A percentile compares a stretch with the other conserved stretches of the same genome.
These are phyloP conservation scores for Caenorhabditis wallacei DNA, from an alignment of 2,888 invertebrate genomes.

Conservation along the genomic window DNA sequence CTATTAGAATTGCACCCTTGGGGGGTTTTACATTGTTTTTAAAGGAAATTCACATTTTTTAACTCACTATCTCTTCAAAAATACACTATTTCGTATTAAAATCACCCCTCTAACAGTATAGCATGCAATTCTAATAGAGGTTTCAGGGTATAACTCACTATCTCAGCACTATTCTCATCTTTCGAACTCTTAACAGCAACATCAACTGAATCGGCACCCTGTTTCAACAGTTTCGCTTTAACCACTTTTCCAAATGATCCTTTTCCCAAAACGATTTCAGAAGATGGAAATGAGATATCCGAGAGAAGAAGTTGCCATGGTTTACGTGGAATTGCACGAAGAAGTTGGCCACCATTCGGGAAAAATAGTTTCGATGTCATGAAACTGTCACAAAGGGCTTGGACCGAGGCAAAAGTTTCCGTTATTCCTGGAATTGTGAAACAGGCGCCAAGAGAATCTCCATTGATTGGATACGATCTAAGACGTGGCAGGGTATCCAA, in stretches of 20 bases:
- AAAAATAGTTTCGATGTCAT: background rate
- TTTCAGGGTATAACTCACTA: too few species aligned
- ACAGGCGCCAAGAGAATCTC: background rate
- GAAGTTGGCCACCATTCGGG: conserved; percentile 16
- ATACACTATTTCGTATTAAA: too few species aligned
- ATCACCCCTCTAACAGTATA: too few species aligned
- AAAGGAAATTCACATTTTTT: too few species aligned
- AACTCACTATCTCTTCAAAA: too few species aligned
- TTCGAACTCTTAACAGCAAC: conserved; percentile 39
- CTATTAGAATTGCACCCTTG: background rate
- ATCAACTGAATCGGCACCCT: conserved; percentile 1
- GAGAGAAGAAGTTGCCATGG: conserved; percentile 37
- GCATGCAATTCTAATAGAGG: too few species aligned
- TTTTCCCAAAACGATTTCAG: conserved; percentile 28
- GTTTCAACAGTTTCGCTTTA: conserved; percentile 26
- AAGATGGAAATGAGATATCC: conserved; percentile 11
- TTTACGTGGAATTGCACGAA: conserved; percentile 3
- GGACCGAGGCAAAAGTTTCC: conserved; percentile 19
- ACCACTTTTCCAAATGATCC: conserved; percentile 54
- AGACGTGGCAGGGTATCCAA: conserved; percentile 23
- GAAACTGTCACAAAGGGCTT: conserved; percentile 16
- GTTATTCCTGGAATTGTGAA: conserved; percentile 10
- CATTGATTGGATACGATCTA: conserved; percentile 21
- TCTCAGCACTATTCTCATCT: background rate
- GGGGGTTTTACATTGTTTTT: too few species aligned